phyloP scores from a whole-genome alignment of 2,113 vertebrate species.

The Dicaeum eximium region DNA sequence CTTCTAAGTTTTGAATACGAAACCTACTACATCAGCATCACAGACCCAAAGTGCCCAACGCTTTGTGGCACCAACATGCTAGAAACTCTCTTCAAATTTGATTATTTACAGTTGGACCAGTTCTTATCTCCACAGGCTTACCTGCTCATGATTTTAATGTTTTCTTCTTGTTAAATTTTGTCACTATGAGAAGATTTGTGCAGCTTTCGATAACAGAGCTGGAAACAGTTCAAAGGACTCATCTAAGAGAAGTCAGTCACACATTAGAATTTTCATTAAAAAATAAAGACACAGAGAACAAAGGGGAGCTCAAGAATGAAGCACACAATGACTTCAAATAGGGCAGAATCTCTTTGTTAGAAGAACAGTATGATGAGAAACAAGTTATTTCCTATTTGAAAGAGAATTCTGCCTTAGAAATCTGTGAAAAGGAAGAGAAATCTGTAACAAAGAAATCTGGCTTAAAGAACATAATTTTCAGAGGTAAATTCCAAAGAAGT shows the following conservation, averaged over 20 bases:
- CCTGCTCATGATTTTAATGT: not conserved
- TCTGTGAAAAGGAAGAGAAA: not conserved
- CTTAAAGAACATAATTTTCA: not conserved
- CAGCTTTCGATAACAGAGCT: not conserved
- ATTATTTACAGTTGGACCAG: not conserved
- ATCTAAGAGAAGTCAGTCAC: not conserved
- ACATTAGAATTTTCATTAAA: not conserved
- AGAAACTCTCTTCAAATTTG: not conserved
- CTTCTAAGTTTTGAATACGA: not conserved
- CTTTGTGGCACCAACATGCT: rapidly evolving
- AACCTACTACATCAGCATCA: not conserved
- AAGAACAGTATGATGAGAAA: not conserved
- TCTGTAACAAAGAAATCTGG: not conserved
- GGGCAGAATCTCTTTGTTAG: not conserved
- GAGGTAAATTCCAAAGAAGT: not conserved
- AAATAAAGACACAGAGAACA: not conserved
- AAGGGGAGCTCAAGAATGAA: not conserved
- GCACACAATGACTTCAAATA: not conserved
- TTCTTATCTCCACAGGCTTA: not conserved
- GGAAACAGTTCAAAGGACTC: not conserved
- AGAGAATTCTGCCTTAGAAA: not conserved
- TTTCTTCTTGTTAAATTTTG: not conserved
- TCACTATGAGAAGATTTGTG: not conserved
- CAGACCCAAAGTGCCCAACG: not conserved
- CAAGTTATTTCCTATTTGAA: not conserved